Evolutionary conservation across 2,888 invertebrate genomes (phyloP), one percentile per base, ranked within the genome.

Genomic region (Lasioglossum vierecki): DNA sequence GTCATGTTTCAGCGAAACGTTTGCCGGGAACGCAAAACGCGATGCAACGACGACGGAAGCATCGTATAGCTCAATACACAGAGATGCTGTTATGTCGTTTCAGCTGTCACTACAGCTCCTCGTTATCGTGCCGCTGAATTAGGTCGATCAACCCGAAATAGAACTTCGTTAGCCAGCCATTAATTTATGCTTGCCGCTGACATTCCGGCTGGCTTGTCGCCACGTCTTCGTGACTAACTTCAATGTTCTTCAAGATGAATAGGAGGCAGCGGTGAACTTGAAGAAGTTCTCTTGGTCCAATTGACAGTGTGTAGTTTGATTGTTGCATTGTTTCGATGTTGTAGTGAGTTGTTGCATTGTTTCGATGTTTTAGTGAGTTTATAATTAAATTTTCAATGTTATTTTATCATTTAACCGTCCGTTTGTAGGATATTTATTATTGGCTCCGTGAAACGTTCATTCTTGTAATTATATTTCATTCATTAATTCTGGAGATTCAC

Each of bases 91-190:
- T 81, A 63, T 63, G 49, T 30, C 63, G 68, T 82, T 66, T 76
- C 83, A 70, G 22, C 63, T 78, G 49, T 49, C 72, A 44, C 41
- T 46, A 13, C 15, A 39, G 57, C 22, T 57, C n/a, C 72, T 81
- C 70, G 79, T 86, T 75, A 79, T 87, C 77, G 78, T 70, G n/a
- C 15, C 70, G 49, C 5, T 70, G 44, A 79, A 80, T 85, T 87
- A 85, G 63, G 70, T 53, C 70, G 82, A 85, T 85, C 78, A 79
- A 71, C 73, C 46, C 11, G 49, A 30, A 63, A 44, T 46, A 46
- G 70, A 57, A 79, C 41, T 80, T 76, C 80, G 63, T 79, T 77
- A 84, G 77, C 76, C 53, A 85, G 60, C 80, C 80, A 79, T 82
- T 87, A 82, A 86, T 76, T 82, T 70, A 35, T 71, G n/a, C 9